phyloP scores from a whole-genome alignment of 1,140 invertebrate genomes.

The Caenorhabditis inopinata region DNA sequence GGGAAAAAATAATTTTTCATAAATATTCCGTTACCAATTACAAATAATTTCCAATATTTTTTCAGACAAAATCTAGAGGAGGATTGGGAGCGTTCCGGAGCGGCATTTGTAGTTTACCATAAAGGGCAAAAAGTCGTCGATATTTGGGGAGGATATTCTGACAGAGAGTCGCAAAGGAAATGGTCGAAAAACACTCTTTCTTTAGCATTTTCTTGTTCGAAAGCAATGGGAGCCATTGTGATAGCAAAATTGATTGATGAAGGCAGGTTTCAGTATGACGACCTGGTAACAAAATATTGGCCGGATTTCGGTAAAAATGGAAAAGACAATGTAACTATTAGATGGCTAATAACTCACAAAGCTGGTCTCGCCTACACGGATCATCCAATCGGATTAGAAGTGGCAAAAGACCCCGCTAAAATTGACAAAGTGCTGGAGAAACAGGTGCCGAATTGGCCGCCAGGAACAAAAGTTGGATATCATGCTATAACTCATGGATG shows the following conservation, averaged over 20 bases:
- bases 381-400: conserved; percentile 17
- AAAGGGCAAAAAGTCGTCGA: conserved; percentile 28
- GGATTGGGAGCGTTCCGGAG: conserved; percentile 32
- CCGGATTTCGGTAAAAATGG: conserved; percentile 66
- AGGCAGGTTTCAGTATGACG: conserved; percentile 63
- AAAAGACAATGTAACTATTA: conserved; percentile 67
- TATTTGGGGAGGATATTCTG: conserved; percentile 43
- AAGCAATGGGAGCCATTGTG: conserved; percentile 58
- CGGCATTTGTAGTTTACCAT: conserved; percentile 24
- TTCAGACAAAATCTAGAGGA: conserved; percentile 31
- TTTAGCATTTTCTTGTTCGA: conserved; percentile 31
- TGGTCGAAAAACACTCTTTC: conserved; percentile 35
- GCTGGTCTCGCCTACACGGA: conserved; percentile 49
- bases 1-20: no score
- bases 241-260: conserved; percentile 65
- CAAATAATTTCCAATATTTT: no score
- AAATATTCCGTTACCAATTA: not conserved
- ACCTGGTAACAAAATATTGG: conserved; percentile 66
- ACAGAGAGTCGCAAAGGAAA: conserved; percentile 30
- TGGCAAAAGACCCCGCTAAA: conserved; percentile 15
- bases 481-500: conserved; percentile 66
- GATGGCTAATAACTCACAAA: conserved; percentile 66
- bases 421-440: conserved; percentile 45
- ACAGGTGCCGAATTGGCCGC: conserved; percentile 54
- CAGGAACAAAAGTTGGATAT: conserved; percentile 59